Percentiles rank a stretch among this genome's conserved stretches.
Evolutionary conservation across 2,888 invertebrate species (phyloP).

Genomic region (Artemia sinica): DNA sequence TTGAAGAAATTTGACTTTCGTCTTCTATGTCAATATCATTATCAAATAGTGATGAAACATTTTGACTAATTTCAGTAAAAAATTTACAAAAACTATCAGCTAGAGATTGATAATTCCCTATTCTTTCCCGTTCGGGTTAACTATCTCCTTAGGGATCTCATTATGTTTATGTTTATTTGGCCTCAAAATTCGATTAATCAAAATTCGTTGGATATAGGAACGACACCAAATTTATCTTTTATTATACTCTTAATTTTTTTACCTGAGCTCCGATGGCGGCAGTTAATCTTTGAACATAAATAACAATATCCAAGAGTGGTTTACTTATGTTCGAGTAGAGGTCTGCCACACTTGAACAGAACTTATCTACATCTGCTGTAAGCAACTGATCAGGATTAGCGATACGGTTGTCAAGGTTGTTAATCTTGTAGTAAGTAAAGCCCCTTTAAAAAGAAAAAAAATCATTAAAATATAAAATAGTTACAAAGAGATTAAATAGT

Average conservation of each 20-base stretch:
- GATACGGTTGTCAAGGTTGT: conserved; percentile 82
- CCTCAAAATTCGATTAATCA: background rate
- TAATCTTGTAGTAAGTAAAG: conserved; percentile 91
- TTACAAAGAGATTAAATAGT: conserved; percentile 12
- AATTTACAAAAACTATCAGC: too few relatives aligned
- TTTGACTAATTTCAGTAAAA: too few relatives aligned
- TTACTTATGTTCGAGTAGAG: conserved; percentile 92
- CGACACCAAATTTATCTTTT: too few relatives aligned
- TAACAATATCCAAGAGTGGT: conserved; percentile 79
- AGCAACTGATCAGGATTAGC: conserved; percentile 87
- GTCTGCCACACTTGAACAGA: conserved; percentile 86
- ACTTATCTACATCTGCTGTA: conserved; percentile 91
- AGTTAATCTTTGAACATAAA: conserved; percentile 78
- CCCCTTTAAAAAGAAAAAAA: conserved; percentile 41
- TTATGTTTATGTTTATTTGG: conserved; percentile 6
- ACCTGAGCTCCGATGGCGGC: conserved; percentile 62
- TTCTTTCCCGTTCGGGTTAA: too few relatives aligned
- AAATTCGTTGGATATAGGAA: too few relatives aligned
- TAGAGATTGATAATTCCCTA: too few relatives aligned
- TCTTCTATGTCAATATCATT: too few relatives aligned
- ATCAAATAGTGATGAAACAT: too few relatives aligned
- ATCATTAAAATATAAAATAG: conserved; percentile 5
- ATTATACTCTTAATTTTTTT: conserved; percentile 18
- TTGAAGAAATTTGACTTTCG: too few relatives aligned
- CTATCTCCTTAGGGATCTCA: background rate